These are phyloP conservation scores for Camponotus pennsylvanicus DNA, from an alignment of 1,140 invertebrate species.

Conservation along the genomic window DNA sequence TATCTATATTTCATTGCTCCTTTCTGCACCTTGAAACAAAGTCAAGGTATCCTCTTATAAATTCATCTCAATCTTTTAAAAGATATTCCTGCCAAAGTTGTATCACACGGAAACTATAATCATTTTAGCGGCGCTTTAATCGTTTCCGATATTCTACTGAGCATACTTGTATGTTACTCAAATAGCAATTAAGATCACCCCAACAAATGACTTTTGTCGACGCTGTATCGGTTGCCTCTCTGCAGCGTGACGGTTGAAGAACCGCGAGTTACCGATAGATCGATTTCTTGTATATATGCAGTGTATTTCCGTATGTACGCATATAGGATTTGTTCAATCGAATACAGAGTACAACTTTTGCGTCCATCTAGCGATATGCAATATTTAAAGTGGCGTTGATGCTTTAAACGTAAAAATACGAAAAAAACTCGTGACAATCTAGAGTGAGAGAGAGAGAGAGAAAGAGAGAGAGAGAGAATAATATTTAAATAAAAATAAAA, in stretches of 20 bases:
- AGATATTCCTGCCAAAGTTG: not conserved
- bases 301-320: conserved; percentile 42
- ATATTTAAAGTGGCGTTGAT: conserved; percentile 41
- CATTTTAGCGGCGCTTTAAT: conserved; percentile 34
- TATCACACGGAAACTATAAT: conserved; percentile 17
- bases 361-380: not conserved
- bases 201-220: conserved; percentile 20
- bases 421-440: not conserved
- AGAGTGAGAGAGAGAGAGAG: not conserved
- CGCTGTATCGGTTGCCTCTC: not conserved
- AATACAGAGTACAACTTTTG: conserved; percentile 21
- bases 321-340: conserved; percentile 31
- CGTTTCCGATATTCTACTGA: conserved; percentile 43
- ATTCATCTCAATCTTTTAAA: not conserved
- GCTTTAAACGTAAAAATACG: not conserved
- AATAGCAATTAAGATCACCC: conserved; percentile 41
- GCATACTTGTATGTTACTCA: conserved; percentile 5
- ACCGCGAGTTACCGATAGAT: conserved; percentile 30
- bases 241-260: conserved; percentile 6
- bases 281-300: conserved; percentile 28
- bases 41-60: not conserved
- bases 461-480: not conserved
- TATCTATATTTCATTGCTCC: conserved; percentile 30
- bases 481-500: not conserved
- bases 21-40: conserved; percentile 30